Evolutionary conservation across 2,113 vertebrate genomes (phyloP).

Genomic region (Vulpes ferrilata): DNA sequence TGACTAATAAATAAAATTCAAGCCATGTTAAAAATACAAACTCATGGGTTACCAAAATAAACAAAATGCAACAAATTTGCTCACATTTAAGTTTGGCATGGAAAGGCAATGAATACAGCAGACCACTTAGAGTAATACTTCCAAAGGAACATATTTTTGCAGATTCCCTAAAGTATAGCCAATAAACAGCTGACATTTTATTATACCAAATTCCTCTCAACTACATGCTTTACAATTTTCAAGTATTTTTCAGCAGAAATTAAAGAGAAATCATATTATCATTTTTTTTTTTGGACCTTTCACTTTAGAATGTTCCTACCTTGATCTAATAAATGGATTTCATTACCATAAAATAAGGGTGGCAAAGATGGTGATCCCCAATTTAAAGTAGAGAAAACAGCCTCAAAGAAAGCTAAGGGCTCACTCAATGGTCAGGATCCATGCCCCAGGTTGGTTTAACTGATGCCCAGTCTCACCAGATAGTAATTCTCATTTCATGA

Average conservation of each 20-base stretch:
- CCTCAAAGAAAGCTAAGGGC: neutral
- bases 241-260: constrained; percentile 29
- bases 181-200: constrained; percentile 45
- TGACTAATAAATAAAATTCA: constrained; percentile 38
- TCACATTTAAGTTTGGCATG: neutral
- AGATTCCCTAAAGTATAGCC: neutral
- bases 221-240: constrained; percentile 31
- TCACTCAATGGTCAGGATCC: neutral
- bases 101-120: neutral
- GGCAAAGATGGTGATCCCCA: neutral
- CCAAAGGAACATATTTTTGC: neutral
- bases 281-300: neutral
- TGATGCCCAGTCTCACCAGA: neutral
- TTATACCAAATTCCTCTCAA: constrained; percentile 32
- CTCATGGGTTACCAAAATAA: neutral
- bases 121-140: neutral
- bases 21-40: constrained; percentile 31
- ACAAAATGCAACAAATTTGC: constrained; percentile 33
- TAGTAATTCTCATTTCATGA: neutral
- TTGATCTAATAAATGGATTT: neutral
- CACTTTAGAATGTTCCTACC: constrained; percentile 4
- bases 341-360: neutral
- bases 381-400: neutral
- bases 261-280: constrained; percentile 21
- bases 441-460: neutral